phyloP scores from a whole-genome alignment of 2,113 vertebrate genomes.

The Forbesichthys agassizii region DNA sequence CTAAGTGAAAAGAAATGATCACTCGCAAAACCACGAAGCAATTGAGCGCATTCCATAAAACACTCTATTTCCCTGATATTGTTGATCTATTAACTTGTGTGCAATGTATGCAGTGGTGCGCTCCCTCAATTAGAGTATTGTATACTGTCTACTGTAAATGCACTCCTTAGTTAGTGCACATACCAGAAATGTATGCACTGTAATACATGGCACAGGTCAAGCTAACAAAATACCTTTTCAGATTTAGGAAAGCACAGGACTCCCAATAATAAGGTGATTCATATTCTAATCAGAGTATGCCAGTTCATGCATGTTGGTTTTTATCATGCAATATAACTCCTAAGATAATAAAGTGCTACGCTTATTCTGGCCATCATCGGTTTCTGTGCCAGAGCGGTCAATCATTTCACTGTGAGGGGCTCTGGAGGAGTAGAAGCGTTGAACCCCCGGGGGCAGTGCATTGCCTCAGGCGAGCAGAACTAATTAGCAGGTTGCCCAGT shows the following conservation, averaged over 20 bases:
- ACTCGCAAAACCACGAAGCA: slow-evolving; percentile 39
- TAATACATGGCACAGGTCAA: too few relatives aligned
- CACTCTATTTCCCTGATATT: slow-evolving; percentile 19
- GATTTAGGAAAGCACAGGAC: not conserved
- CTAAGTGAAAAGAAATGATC: slow-evolving; percentile 54
- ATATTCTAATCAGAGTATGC: slow-evolving; percentile 61
- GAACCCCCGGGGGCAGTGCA: slow-evolving; percentile 65
- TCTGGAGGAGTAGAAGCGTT: slow-evolving; percentile 66
- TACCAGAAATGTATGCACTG: too few relatives aligned
- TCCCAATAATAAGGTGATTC: slow-evolving; percentile 43
- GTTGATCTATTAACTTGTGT: slow-evolving; percentile 4
- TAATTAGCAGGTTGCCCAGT: slow-evolving; percentile 79
- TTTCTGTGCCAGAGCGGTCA: slow-evolving; percentile 69
- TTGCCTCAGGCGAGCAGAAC: slow-evolving; percentile 70
- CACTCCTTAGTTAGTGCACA: too few relatives aligned
- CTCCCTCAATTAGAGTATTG: slow-evolving; percentile 9
- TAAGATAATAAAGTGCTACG: slow-evolving; percentile 72
- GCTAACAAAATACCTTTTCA: too few relatives aligned
- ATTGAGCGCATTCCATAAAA: slow-evolving; percentile 30
- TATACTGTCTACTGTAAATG: too few relatives aligned
- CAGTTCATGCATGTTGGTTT: slow-evolving; percentile 71
- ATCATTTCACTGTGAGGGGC: slow-evolving; percentile 69
- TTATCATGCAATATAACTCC: slow-evolving; percentile 73
- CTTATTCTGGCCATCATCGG: slow-evolving; percentile 73
- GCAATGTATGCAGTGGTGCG: not conserved